Conservation (phyloP, 2,797 vertebrate species). For the Erpetoichthys calabaricus region DNA sequence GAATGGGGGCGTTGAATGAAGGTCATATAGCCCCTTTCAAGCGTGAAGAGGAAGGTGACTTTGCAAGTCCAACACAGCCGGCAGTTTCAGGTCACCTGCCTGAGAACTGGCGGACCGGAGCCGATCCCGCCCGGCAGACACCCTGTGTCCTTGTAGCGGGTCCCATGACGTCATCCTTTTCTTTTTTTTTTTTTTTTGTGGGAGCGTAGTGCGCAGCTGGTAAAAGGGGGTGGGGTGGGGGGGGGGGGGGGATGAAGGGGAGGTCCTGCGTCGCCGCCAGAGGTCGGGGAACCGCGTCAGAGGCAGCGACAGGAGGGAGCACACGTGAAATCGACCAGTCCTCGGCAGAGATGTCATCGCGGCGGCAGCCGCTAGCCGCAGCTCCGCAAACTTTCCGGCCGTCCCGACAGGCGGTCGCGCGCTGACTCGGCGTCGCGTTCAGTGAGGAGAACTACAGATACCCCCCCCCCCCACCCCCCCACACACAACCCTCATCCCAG, state of each 20-base stretch:
- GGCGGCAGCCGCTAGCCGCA: slow-evolving; percentile 5
- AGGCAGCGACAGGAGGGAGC: not conserved
- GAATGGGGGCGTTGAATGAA: too few species aligned
- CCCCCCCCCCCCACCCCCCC: slow-evolving; percentile 21
- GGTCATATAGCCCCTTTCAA: too few species aligned
- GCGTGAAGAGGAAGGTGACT: too few species aligned
- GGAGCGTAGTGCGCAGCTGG: slow-evolving; percentile 3
- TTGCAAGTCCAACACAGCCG: not conserved
- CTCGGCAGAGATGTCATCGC: too few species aligned
- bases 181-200: not conserved
- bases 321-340: too few species aligned
- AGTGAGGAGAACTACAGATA: slow-evolving; percentile 5
- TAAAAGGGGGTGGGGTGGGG: slow-evolving; percentile 6
- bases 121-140: slow-evolving; percentile 5
- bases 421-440: not conserved
- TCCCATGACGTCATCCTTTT: slow-evolving; percentile 6
- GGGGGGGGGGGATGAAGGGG: accelerated
- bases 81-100: not conserved
- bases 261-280: accelerated
- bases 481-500: slow-evolving; percentile 12
- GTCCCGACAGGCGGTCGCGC: not conserved
- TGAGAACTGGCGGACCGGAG: too few species aligned
- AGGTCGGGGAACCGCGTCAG: not conserved
- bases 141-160: not conserved
- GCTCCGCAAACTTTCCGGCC: not conserved